Evolutionary conservation across 2,797 vertebrate genomes (phyloP).

Genomic region (Varecia variegata): DNA sequence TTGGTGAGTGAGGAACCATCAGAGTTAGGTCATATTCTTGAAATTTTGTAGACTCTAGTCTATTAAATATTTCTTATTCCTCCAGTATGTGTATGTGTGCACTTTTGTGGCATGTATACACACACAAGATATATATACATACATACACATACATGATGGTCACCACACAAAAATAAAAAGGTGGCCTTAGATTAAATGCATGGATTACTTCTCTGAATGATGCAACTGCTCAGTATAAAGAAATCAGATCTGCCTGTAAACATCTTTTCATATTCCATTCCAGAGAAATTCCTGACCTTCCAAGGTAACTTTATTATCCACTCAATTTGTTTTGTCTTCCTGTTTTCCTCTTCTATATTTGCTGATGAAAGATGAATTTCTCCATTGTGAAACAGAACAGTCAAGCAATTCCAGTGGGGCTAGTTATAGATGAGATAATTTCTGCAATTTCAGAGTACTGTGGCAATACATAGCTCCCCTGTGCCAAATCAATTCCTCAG

Average conservation of each 20-base stretch:
- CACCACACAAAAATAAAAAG: background rate
- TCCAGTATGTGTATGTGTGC: background rate
- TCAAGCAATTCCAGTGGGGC: background rate
- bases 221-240: background rate
- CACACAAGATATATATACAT: background rate
- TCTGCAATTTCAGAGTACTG: constrained; percentile 6
- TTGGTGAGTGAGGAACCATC: background rate
- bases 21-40: background rate
- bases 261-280: background rate
- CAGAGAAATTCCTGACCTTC: background rate
- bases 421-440: constrained; percentile 10
- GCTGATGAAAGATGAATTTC: constrained; percentile 49
- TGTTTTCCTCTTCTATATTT: background rate
- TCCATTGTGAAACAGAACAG: background rate
- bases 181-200: background rate
- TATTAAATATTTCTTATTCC: background rate
- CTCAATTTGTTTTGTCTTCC: background rate
- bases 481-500: constrained; percentile 34
- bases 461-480: background rate
- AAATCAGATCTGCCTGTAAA: background rate
- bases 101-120: background rate
- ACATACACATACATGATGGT: background rate
- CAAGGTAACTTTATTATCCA: background rate
- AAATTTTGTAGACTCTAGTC: background rate
- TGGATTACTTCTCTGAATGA: background rate